Evolutionary conservation across 2,113 vertebrate genomes (phyloP), one percentile per base, ranked within the genome.

Genomic region (Trematocara nigrifrons): DNA sequence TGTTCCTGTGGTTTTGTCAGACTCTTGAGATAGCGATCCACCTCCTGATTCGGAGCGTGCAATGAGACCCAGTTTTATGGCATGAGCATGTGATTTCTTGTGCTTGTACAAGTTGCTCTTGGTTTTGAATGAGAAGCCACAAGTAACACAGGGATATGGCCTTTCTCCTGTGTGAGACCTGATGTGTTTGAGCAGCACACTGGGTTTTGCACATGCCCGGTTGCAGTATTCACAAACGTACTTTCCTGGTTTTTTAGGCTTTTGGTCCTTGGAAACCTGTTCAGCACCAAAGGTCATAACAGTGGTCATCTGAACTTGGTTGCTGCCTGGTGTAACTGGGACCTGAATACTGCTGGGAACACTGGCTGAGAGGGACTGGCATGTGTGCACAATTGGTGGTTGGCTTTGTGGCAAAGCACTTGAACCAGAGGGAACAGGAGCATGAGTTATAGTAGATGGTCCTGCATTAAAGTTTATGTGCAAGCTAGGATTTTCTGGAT

Each of bases 31-130:
- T 18, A 98, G 86, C 38, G 97, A 97, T 53, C 97, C 94, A 20
- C 96, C 95, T 82, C 97, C 95, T 5, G 97, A 96, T 88, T 99
- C 99, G 2, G 98, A 96, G 0, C 98, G 97, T 6, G 97, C 95
- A 76, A 98, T 97, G 16, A 99, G 97, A 12, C 98, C 98, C 82
- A 99, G 97, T 93, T 99, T 99, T 90, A 99, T 98, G 12, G 98
- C 97, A 6, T 99, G 99, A 2, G 99, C 98, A n/a, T 99, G 98
- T 26, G 99, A 99, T 38, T 99, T 99, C 94, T 99, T 99, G 97
- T 99, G 99, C 97, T 99, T 99, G 93, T 99, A 99, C 53, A 99
- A 94, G 92, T 99, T 99, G 93, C 98, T 99, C 96, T 99, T 99
- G 85, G 99, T 99, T 95, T 99, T 99, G 94, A 99, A 99, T 0